Base-by-base conservation (phyloP, 2,888 invertebrate genomes). In the Agrilus biguttatus region DNA sequence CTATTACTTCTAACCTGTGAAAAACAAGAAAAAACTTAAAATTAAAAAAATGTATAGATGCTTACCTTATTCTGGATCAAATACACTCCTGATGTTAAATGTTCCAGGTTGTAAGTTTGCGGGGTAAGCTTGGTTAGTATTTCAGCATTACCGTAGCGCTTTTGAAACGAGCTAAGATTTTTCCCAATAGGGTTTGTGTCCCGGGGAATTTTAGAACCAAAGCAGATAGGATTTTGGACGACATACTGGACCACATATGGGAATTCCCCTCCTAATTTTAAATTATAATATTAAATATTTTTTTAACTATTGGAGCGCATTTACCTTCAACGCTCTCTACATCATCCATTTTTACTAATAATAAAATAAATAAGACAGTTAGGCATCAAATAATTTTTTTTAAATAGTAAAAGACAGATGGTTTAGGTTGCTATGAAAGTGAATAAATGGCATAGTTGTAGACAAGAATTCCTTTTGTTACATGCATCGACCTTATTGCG, bases 231-330 rank as follows among this genome's bases (percentile, higher is more conserved):
- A 13, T 54, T 52, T 3, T 55, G 55, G 32, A 51, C 50, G 46
- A 53, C 51, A 40, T 55, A 48, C 49, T 58, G 58, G n/a, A 64
- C 59, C 10, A 65, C 57, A 52, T 65, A 65, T 35, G 60, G 52
- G 46, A 65, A 65, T 40, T 52, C 65, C 8, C 28, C 28, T 4
- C 4, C 28, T 28, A 28, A 10, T 28, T 28, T 8, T 28, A 28
- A 28, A 8, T 23, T 23, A 23, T 6, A 6, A 6, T 23, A 2
- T 23, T 23, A 23, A 8, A 10, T 28, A 10, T 28, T 10, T 2
- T 28, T 28, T 28, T 10, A 28, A 28, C 10, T 23, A 28, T 10
- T 10, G 5, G 2, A 28, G 28, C 10, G 10, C 28, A 28, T 28
- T 28, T 28, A 28, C 28, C 28, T 28, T 28, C 28, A 28, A 2